Conservation (phyloP, 2,113 vertebrate genomes). For the Pterocles gutturalis region DNA sequence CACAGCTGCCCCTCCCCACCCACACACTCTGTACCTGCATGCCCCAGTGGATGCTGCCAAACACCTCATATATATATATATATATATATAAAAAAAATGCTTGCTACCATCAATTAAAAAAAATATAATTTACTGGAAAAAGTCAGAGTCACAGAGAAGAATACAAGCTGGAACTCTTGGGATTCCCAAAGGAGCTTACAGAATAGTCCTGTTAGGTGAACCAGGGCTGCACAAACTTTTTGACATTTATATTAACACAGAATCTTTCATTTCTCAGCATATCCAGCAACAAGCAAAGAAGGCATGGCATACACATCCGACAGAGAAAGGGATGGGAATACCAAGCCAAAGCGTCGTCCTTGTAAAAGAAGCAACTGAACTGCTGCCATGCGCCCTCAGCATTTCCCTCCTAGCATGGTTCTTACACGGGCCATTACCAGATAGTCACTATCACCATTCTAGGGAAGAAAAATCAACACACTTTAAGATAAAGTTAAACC, state of each 20-base stretch:
- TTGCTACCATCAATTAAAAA: background rate
- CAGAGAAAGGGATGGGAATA: background rate
- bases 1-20: slow-evolving; percentile 32
- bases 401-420: background rate
- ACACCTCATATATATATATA: background rate
- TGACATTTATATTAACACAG: background rate
- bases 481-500: background rate
- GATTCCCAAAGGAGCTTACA: background rate
- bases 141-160: background rate
- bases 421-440: background rate
- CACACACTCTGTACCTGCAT: slow-evolving; percentile 29
- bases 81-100: background rate
- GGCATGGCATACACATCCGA: background rate
- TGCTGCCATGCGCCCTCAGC: background rate
- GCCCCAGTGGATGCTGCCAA: background rate
- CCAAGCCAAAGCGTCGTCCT: background rate
- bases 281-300: background rate
- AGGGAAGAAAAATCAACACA: background rate
- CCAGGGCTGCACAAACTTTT: background rate
- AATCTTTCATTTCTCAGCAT: background rate
- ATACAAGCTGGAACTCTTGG: background rate
- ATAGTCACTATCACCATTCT: background rate
- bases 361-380: background rate
- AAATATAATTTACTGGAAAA: background rate
- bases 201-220: background rate